Base-by-base conservation (phyloP, 2,113 vertebrate species). In the Salvelinus sp. region DNA sequence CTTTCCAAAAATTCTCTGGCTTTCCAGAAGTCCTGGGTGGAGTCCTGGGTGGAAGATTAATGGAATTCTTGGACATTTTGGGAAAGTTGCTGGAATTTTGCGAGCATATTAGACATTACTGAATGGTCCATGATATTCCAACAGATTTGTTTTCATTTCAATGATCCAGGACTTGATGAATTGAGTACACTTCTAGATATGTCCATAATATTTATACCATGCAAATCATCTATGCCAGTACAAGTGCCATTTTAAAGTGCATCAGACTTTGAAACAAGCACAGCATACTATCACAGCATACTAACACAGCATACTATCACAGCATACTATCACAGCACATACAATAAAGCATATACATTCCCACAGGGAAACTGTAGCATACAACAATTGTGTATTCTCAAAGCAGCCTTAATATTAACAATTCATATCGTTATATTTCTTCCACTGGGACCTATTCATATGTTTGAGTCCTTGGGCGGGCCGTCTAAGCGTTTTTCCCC, bases 371-470 rank as follows among this genome's bases (percentile, higher is more conserved):
- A 22, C 58, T n/a, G n/a, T 62, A 22, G 9, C 9, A 44, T 44
- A 6, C 4, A 22, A 22, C 16, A 2, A 62, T 62, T 75, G 48
- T 70, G 78, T 73, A 83, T 73, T 72, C 69, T 67, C 69, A 64
- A 83, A 77, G 65, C 72, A 73, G 78, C 47, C 54, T 74, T 80
- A 48, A 60, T 81, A 78, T 44, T 44, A 44, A 78, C 30, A 76
- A 86, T 87, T 76, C 3, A 84, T 79, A 74, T 38, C 4, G n/a
- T 62, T 22, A 62, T 62, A 9, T 62, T 22, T 22, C n/a, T 22
- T 62, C 58, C 58, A 62, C n/a, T 6, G 58, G 58, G 58, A 62
- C n/a, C 1, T n/a, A 22, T 62, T 62, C 18, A 62, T 23, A 44
- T 44, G 38, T 9, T 7, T 6, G 6, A 44, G 7, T 44, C 38